Evolutionary conservation across 2,797 vertebrate genomes (phyloP).

Genomic region (Protosalanx chinensis): DNA sequence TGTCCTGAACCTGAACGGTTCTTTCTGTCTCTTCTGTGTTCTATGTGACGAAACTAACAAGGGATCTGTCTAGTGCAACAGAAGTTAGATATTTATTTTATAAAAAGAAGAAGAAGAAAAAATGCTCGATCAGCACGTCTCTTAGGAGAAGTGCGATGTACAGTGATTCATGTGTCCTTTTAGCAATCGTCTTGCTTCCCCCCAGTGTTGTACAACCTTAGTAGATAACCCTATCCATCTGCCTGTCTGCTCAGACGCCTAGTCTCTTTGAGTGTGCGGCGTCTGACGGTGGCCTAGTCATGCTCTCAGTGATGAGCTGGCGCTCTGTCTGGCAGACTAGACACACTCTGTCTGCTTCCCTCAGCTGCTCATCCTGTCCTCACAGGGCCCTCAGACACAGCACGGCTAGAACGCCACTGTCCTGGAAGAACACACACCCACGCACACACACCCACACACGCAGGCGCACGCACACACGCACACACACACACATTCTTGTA

Average conservation of each 20-base stretch:
- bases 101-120: neutral
- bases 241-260: neutral
- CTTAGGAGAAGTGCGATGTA: neutral
- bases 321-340: neutral
- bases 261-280: neutral
- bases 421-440: constrained; percentile 1
- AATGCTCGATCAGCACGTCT: neutral
- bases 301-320: neutral
- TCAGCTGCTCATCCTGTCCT: neutral
- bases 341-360: neutral
- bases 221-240: neutral
- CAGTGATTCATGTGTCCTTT: neutral
- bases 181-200: neutral
- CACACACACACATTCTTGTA: constrained; percentile 18
- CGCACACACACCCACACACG: neutral
- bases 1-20: too few relatives aligned
- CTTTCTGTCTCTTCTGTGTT: too few relatives aligned
- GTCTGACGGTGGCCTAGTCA: neutral
- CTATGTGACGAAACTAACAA: too few relatives aligned
- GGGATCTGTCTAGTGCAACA: too few relatives aligned
- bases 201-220: too few relatives aligned
- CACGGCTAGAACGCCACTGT: neutral
- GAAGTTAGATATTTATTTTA: too few relatives aligned
- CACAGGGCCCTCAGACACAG: neutral
- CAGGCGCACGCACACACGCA: constrained; percentile 7